Percentiles rank a stretch among this genome's conserved stretches.
phyloP scores from a whole-genome alignment of 1,140 invertebrate genomes.

The Metopolophium dirhodum region DNA sequence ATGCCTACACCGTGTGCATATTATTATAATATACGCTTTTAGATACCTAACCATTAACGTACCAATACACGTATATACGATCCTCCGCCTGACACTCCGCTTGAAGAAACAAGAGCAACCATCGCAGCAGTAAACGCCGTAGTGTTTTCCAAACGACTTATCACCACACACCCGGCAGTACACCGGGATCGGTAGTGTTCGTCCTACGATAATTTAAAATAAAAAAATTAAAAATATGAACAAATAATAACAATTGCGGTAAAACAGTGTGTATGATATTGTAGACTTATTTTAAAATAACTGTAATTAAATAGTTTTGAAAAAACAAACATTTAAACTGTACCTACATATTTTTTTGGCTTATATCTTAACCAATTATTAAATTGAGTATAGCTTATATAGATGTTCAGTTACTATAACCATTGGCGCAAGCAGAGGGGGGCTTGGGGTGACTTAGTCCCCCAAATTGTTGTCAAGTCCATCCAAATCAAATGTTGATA shows the following conservation, averaged over 20 bases:
- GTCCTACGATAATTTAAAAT: conserved; percentile 64
- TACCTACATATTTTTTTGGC: too few species aligned
- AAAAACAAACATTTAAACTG: too few species aligned
- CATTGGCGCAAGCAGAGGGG: too few species aligned
- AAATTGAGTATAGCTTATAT: too few species aligned
- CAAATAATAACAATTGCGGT: neutral
- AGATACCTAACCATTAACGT: conserved; percentile 58
- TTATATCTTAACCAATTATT: too few species aligned
- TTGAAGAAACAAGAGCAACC: conserved; percentile 92
- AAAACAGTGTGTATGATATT: too few species aligned
- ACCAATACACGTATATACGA: conserved; percentile 80
- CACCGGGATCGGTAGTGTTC: conserved; percentile 72
- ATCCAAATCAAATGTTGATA: too few species aligned
- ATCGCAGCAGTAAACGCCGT: conserved; percentile 85
- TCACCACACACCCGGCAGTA: conserved; percentile 82
- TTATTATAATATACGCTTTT: neutral
- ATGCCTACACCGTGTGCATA: neutral
- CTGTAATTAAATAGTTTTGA: too few species aligned
- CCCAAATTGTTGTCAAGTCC: too few species aligned
- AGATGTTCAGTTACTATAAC: too few species aligned
- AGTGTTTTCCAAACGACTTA: conserved; percentile 85
- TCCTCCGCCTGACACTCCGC: conserved; percentile 74
- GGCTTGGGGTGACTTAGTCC: too few species aligned
- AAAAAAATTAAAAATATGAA: neutral
- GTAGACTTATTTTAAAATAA: too few species aligned